Conservation (phyloP, 2,797 vertebrate genomes). For the Oreochromis grahami region DNA sequence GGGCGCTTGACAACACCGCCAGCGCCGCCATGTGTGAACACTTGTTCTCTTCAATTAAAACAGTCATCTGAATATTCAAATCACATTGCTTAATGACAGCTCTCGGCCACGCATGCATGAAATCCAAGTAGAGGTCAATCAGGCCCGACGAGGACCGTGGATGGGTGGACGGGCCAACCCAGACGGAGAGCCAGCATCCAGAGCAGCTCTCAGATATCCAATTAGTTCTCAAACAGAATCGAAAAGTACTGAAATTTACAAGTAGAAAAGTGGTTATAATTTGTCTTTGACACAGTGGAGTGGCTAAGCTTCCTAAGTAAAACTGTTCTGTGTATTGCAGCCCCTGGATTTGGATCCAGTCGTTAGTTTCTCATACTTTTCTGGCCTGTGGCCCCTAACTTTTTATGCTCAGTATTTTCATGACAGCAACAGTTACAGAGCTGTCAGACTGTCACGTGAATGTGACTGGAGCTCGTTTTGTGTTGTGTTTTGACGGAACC, state of each 20-base stretch:
- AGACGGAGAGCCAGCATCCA: not conserved
- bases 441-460: conserved; percentile 17
- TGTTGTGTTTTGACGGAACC: conserved; percentile 10
- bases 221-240: not conserved
- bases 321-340: not conserved
- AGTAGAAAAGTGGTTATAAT: not conserved
- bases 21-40: conserved; percentile 72
- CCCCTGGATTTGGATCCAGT: not conserved
- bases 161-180: conserved; percentile 13
- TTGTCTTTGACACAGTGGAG: not conserved
- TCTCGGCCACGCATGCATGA: conserved; percentile 46
- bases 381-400: not conserved
- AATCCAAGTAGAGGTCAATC: conserved; percentile 52
- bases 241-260: not conserved
- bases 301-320: not conserved
- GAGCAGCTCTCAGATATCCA: not conserved
- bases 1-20: conserved; percentile 65
- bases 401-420: not conserved
- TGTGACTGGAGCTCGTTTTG: conserved; percentile 9
- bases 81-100: conserved; percentile 62
- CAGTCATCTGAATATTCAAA: conserved; percentile 75
- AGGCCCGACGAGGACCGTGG: not conserved
- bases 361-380: not conserved
- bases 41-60: conserved; percentile 77
- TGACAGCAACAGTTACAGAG: conserved; percentile 6